Evolutionary conservation across 1,140 invertebrate genomes (phyloP), one percentile per base, ranked within the genome.

Genomic region (Daktulosphaira vitifoliae): DNA sequence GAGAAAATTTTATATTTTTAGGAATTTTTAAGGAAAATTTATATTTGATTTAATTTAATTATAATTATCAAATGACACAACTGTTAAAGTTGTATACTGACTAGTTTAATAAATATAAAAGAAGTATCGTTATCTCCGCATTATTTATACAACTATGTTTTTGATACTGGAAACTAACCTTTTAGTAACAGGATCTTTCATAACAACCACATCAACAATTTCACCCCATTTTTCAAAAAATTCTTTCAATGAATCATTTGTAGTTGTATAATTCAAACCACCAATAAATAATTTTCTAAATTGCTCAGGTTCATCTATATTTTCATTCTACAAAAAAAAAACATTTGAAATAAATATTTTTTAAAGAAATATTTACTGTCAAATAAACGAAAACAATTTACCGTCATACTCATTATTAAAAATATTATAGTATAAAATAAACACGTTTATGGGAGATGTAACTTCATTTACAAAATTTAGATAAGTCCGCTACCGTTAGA

Each of bases 211-310:
- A 78, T 99, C 96, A 0, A 95, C 89, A 68, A 99, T 92, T 73
- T 95, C 92, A 26, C 96, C 96, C 89, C 89, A 99, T 81, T 96
- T 85, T 72, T 89, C 88, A 78, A 97, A 99, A 78, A 96, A 92
- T 66, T 86, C 84, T 72, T 94, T 94, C 2, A 99, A 75, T 15
- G 88, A 88, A 37, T 95, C 89, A 74, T 98, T 94, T 16, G 89
- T 93, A 18, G 96, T 98, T 72, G 90, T 84, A 72, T 94, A 95
- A 71, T 95, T 93, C 18, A 98, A 78, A 5, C 96, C 96, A 33
- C 96, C 96, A 73, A 99, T 96, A 73, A 99, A 99, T 9, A 98
- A 77, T 74, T 99, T 99, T 20, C 96, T 79, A 69, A 92, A 85
- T 73, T 96, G 92, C 76, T 98, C 95, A 15, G 92, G 85, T 74